These are phyloP conservation scores for Zoanthus gigantus DNA, from an alignment of 92 coral and sea anemone genomes.

Conservation along the genomic window DNA sequence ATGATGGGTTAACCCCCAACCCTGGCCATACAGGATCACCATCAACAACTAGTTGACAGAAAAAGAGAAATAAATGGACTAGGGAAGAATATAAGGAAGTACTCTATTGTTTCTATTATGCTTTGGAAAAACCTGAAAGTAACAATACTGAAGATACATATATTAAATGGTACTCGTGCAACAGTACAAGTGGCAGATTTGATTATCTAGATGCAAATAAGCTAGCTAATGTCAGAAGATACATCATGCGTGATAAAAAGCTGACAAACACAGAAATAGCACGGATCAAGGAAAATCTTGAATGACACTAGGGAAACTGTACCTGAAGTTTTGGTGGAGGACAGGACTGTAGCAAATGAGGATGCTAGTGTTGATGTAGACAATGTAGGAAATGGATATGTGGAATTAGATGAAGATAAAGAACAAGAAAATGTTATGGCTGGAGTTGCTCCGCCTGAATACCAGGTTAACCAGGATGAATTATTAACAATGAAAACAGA, in stretches of 20 bases:
- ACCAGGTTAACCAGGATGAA: no score
- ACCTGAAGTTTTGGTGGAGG: no score
- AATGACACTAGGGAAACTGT: no score
- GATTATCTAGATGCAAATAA: slow-evolving; percentile 13
- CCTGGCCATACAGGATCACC: slow-evolving; percentile 2
- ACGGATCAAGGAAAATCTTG: not conserved
- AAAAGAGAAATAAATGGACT: slow-evolving; percentile 13
- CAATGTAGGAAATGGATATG: no score
- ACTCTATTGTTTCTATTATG: not conserved
- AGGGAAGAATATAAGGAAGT: slow-evolving; percentile 28
- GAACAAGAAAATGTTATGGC: no score
- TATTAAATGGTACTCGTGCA: not conserved
- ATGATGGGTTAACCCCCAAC: not conserved
- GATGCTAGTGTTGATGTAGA: no score
- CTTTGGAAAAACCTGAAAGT: not conserved
- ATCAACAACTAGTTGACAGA: not conserved
- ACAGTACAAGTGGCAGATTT: not conserved
- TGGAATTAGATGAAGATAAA: no score
- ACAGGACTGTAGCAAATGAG: no score
- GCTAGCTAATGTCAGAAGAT: not conserved
- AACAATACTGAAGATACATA: slow-evolving; percentile 14
- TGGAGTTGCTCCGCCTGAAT: no score
- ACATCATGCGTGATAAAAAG: not conserved
- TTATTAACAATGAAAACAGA: no score
- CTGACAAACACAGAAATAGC: not conserved